Evolutionary conservation across 2,797 vertebrate genomes (phyloP).

Genomic region (Oreochromis mossambicus): DNA sequence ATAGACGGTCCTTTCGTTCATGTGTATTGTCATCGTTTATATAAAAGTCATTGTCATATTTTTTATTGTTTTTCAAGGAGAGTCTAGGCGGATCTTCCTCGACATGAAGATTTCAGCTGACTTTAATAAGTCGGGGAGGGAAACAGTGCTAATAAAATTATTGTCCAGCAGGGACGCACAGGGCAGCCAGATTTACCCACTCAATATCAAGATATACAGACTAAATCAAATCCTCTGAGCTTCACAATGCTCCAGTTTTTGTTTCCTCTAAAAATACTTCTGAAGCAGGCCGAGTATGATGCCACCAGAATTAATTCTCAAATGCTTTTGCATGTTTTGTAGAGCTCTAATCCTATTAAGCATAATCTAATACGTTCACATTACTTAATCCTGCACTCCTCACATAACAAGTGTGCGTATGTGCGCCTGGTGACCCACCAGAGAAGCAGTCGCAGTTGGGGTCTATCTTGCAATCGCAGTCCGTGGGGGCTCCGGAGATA

Average conservation of each 20-base stretch:
- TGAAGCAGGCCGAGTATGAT: conserved; percentile 12
- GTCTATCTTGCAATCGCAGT: conserved; percentile 98
- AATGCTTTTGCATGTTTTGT: conserved; percentile 28
- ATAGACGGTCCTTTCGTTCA: not conserved
- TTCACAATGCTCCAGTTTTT: conserved; percentile 2
- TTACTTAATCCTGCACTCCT: conserved; percentile 30
- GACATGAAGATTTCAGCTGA: conserved; percentile 5
- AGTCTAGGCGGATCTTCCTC: not conserved
- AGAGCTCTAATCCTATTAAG: conserved; percentile 39
- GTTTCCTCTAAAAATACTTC: not conserved
- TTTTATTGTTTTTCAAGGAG: conserved; percentile 11
- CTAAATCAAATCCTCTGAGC: conserved; percentile 22
- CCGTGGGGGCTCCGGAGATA: conserved; percentile 88
- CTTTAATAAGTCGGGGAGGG: conserved; percentile 24
- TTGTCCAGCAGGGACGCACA: conserved; percentile 25
- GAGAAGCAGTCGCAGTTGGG: conserved; percentile 98
- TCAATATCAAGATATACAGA: conserved; percentile 15
- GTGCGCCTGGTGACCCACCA: conserved; percentile 74
- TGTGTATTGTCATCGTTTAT: not conserved
- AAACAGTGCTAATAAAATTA: conserved; percentile 34
- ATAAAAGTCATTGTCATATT: not conserved
- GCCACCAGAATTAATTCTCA: conserved; percentile 12
- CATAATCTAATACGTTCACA: conserved; percentile 32
- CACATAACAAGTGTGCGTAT: not conserved
- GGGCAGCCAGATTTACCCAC: conserved; percentile 27